Evolutionary conservation across 2,888 invertebrate genomes (phyloP).

Genomic region (Drosophila peninsularis): DNA sequence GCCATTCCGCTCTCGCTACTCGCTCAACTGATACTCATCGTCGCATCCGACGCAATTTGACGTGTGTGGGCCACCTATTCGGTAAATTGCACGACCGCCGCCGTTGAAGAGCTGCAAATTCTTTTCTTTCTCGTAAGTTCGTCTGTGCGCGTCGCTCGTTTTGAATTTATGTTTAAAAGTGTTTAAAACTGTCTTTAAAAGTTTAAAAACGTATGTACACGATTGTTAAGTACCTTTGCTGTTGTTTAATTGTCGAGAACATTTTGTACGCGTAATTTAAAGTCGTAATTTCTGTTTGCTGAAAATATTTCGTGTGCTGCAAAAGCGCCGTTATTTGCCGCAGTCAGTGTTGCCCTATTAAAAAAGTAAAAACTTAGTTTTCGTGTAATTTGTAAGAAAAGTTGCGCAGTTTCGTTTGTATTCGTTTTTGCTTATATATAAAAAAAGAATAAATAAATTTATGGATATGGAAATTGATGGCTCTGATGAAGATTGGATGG

Average conservation of each 20-base stretch:
- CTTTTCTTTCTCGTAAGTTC: constrained; percentile 10
- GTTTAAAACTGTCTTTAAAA: constrained; percentile 14
- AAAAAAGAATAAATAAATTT: too few species aligned
- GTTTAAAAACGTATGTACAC: constrained; percentile 13
- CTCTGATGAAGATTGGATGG: background rate
- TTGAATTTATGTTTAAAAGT: constrained; percentile 23
- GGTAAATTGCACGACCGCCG: background rate
- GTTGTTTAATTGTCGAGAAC: constrained; percentile 15
- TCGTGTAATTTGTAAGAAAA: constrained; percentile 4
- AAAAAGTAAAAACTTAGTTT: background rate
- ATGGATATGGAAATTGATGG: background rate
- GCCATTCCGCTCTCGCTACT: background rate
- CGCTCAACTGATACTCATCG: background rate
- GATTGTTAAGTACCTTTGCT: constrained; percentile 12
- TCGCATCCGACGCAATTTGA: background rate
- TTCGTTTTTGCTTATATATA: background rate
- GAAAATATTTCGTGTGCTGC: background rate
- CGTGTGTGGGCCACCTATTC: constrained; percentile 11
- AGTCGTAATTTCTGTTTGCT: constrained; percentile 11
- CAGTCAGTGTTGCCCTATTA: constrained; percentile 7
- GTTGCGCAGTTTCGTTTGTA: constrained; percentile 1
- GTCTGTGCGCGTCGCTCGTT: constrained; percentile 40
- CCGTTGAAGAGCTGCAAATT: background rate
- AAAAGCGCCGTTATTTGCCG: constrained; percentile 41
- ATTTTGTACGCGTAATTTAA: constrained; percentile 6